These are phyloP conservation scores for Lucilia sericata DNA, from an alignment of 1,140 invertebrate species.

Conservation along the genomic window DNA sequence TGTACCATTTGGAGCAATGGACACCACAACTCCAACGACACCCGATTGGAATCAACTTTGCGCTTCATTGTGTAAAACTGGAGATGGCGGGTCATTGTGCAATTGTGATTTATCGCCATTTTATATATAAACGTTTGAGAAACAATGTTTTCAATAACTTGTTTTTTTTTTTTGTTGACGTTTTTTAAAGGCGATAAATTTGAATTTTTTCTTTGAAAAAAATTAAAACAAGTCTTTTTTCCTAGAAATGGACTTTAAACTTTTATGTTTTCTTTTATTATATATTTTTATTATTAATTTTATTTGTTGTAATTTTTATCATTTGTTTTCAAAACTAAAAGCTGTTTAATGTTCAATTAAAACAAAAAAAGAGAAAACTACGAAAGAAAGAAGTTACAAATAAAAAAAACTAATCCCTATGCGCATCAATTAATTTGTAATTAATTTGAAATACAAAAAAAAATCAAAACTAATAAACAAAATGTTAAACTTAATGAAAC, in stretches of 20 bases:
- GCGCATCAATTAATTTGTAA: slow-evolving; percentile 68
- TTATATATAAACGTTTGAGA: slow-evolving; percentile 46
- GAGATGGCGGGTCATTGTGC: slow-evolving; percentile 71
- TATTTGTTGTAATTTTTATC: background rate
- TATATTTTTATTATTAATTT: background rate
- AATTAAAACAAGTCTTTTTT: background rate
- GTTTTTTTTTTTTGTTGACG: background rate
- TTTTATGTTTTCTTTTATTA: background rate
- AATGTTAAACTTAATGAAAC: slow-evolving; percentile 31
- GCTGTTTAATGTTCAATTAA: slow-evolving; percentile 29
- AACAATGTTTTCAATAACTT: too few relatives aligned
- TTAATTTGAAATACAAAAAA: slow-evolving; percentile 63
- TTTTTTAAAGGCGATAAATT: slow-evolving; percentile 19
- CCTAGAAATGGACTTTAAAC: slow-evolving; percentile 31
- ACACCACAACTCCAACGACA: slow-evolving; percentile 37
- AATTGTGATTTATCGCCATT: slow-evolving; percentile 71
- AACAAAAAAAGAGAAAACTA: background rate
- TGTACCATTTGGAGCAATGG: background rate
- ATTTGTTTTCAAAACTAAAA: background rate
- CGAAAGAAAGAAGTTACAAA: slow-evolving; percentile 47
- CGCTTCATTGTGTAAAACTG: slow-evolving; percentile 67
- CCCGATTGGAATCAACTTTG: slow-evolving; percentile 70
- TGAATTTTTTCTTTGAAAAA: background rate
- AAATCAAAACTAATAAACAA: slow-evolving; percentile 34
- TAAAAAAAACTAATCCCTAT: slow-evolving; percentile 60